A percentile compares a stretch with the other conserved stretches of the same genome.
These are phyloP conservation scores for Eupithecia centaureata DNA, from an alignment of 2,888 invertebrate genomes.

Conservation along the genomic window DNA sequence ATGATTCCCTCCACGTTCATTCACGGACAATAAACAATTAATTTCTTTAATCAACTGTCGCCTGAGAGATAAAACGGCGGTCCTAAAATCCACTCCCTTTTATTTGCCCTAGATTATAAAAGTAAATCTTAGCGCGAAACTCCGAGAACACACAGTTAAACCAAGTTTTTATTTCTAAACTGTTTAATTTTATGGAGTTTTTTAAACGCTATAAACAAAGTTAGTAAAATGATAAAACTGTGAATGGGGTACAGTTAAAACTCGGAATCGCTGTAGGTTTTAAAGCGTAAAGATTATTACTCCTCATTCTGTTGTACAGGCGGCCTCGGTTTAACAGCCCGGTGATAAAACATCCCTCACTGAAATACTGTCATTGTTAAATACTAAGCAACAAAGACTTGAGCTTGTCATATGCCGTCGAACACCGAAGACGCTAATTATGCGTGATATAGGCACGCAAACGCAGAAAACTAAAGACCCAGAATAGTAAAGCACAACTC, in stretches of 20 bases:
- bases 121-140: constrained; percentile 32
- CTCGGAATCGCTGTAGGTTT: constrained; percentile 27
- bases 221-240: constrained; percentile 39
- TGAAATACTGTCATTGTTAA: constrained; percentile 9
- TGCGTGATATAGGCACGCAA: background rate
- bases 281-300: constrained; percentile 28
- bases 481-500: too few species aligned
- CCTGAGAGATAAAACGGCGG: constrained; percentile 47
- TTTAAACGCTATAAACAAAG: constrained; percentile 42
- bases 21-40: constrained; percentile 63
- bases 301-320: constrained; percentile 23
- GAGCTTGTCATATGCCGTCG: background rate
- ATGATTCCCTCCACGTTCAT: constrained; percentile 59
- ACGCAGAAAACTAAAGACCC: too few species aligned
- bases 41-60: constrained; percentile 67
- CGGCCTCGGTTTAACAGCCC: constrained; percentile 12
- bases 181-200: constrained; percentile 39
- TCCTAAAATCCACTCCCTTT: constrained; percentile 42
- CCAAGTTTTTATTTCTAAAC: constrained; percentile 35
- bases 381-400: background rate
- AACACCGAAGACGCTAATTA: background rate
- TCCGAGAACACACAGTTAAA: constrained; percentile 32
- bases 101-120: constrained; percentile 39
- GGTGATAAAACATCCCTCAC: constrained; percentile 14
- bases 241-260: constrained; percentile 25